A percentile compares a stretch with the other conserved stretches of the same genome.
phyloP scores from a whole-genome alignment of 2,113 vertebrate genomes.

The Nothocercus nigrocapillus region DNA sequence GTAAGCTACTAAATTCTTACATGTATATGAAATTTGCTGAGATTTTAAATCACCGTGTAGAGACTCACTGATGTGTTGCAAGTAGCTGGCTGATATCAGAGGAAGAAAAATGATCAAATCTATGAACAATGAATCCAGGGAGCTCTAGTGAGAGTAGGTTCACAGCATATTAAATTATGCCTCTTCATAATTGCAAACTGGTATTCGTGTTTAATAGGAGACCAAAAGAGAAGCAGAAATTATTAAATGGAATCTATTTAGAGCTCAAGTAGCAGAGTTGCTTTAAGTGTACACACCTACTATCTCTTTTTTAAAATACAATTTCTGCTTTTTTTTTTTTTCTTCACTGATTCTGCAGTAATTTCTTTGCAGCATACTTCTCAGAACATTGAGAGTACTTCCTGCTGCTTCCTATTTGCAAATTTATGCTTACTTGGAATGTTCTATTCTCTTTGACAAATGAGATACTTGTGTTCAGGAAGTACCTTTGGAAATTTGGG shows the following conservation, averaged over 20 bases:
- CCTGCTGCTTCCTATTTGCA: background rate
- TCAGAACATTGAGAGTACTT: background rate
- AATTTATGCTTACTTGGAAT: background rate
- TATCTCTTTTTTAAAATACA: background rate
- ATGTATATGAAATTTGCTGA: conserved; percentile 35
- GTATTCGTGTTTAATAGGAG: background rate
- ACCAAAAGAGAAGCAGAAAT: background rate
- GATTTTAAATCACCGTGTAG: background rate
- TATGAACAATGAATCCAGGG: background rate
- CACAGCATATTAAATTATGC: background rate
- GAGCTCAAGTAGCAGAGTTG: background rate
- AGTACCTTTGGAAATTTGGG: background rate
- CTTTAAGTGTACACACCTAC: background rate
- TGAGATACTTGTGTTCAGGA: background rate
- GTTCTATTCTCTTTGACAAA: background rate
- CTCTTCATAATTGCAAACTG: background rate
- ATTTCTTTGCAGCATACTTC: background rate
- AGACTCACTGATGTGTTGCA: background rate
- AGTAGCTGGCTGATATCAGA: background rate
- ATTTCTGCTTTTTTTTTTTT: background rate
- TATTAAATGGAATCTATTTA: too few relatives aligned
- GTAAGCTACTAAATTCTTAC: conserved; percentile 50
- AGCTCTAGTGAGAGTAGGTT: background rate
- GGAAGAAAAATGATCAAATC: background rate
- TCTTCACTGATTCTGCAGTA: conserved; percentile 20